Evolutionary conservation across 2,888 invertebrate species (phyloP), one percentile per base, ranked within the genome.

Genomic region (Cantharis lateralis): DNA sequence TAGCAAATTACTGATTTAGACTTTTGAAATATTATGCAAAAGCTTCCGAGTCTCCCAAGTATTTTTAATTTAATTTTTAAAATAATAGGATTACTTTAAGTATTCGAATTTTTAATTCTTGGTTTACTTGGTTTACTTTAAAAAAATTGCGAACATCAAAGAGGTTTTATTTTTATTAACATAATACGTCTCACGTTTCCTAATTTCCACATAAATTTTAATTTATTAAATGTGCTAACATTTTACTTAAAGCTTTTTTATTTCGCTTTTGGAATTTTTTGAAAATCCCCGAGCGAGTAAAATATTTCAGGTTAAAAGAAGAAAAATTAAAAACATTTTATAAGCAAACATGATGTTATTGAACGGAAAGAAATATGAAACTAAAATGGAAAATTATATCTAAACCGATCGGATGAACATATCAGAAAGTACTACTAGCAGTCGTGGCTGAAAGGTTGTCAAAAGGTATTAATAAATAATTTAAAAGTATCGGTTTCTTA

Each of bases 21-120:
- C 64, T 64, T 72, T 48, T 68, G 16, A 61, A 72, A 66, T 61
- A 72, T 72, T 72, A 72, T 64, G 66, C 26, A 72, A 72, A 48
- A 64, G 32, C 24, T 32, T 64, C 15, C 48, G n/a, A 68, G 15
- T 15, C 64, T 66, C 68, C 24, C 24, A 48, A 18, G 28, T 63
- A 63, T 71, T 71, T 71, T 71, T 64, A 62, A 71, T 71, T 62
- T 28, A 62, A 71, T 71, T 71, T 71, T 62, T 61, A 13, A n/a
- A 20, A 66, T 18, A n/a, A n/a, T 66, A 66, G 64, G 15, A 66
- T 66, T 66, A 66, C 13, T n/a, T 66, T 66, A 48, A 48, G 48
- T 48, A 48, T 48, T n/a, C 13, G 48, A 48, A 48, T 48, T 48
- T 48, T 48, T 48, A 48, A 48, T 48, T 48, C 48, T 48, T n/a